phyloP scores from a whole-genome alignment of 2,113 vertebrate species.

The Crotalus horridus region DNA sequence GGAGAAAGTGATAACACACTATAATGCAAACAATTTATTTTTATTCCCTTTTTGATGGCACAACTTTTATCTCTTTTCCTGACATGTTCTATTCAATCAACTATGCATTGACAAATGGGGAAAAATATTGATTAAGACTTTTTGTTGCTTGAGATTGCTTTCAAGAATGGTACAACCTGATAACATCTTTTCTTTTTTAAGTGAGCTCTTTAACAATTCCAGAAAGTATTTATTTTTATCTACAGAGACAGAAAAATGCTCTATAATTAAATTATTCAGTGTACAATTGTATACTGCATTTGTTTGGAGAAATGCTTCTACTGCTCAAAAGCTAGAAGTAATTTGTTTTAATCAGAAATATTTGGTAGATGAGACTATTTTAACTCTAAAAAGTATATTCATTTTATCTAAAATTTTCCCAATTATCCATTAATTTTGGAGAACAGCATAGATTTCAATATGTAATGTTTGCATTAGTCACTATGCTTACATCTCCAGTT shows the following conservation, averaged over 20 bases:
- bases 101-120: not conserved
- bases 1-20: not conserved
- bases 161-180: not conserved
- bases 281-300: not conserved
- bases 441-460: no score
- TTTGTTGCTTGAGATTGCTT: not conserved
- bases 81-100: not conserved
- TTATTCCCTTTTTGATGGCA: not conserved
- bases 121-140: conserved; percentile 5
- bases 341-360: not conserved
- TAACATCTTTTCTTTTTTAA: not conserved
- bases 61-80: not conserved
- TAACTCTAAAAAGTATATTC: not conserved
- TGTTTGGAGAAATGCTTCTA: not conserved
- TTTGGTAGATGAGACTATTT: not conserved
- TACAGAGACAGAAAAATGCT: not conserved
- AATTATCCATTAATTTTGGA: not conserved
- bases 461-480: not conserved
- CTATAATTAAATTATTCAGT: not conserved
- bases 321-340: not conserved
- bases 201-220: not conserved
- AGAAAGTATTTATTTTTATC: not conserved
- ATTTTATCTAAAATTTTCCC: not conserved
- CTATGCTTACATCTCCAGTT: not conserved
- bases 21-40: not conserved